phyloP scores from a whole-genome alignment of 2,113 vertebrate species.

The Stigmatopora nigra region DNA sequence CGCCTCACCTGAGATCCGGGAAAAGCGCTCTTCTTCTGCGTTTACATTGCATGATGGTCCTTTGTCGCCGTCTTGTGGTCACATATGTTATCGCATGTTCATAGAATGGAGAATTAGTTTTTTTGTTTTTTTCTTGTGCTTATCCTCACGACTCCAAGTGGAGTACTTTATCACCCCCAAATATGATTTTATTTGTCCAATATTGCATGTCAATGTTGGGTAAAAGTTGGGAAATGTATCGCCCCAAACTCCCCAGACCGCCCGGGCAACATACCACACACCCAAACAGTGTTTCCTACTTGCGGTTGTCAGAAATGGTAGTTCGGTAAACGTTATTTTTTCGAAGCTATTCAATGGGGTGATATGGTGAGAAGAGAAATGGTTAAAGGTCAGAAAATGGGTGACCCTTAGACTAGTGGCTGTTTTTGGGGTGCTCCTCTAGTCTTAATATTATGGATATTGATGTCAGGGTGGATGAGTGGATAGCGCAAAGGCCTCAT shows the following conservation, averaged over 20 bases:
- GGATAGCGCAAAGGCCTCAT: too few species aligned
- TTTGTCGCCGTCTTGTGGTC: not conserved
- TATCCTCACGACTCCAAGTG: not conserved
- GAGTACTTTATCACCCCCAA: not conserved
- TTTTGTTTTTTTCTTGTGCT: not conserved
- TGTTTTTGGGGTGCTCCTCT: too few species aligned
- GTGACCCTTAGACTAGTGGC: too few species aligned
- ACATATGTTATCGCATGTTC: not conserved
- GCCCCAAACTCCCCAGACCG: constrained; percentile 55
- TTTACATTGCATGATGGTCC: not conserved
- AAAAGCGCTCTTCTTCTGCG: not conserved
- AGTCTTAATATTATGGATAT: too few species aligned
- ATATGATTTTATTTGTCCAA: not conserved
- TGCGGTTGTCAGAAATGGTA: not conserved
- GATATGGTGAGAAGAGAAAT: too few species aligned
- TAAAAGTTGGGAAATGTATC: constrained; percentile 4
- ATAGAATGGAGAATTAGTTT: not conserved
- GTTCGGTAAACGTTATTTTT: too few species aligned
- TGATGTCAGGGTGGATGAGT: too few species aligned
- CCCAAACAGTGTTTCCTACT: constrained; percentile 11
- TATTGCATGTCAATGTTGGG: not conserved
- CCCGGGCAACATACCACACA: constrained; percentile 63
- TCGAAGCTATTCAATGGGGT: too few species aligned
- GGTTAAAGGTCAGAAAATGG: too few species aligned
- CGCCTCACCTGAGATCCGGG: not conserved